phyloP scores from a whole-genome alignment of 2,797 vertebrate species.

The Oreonectes daqikongensis region DNA sequence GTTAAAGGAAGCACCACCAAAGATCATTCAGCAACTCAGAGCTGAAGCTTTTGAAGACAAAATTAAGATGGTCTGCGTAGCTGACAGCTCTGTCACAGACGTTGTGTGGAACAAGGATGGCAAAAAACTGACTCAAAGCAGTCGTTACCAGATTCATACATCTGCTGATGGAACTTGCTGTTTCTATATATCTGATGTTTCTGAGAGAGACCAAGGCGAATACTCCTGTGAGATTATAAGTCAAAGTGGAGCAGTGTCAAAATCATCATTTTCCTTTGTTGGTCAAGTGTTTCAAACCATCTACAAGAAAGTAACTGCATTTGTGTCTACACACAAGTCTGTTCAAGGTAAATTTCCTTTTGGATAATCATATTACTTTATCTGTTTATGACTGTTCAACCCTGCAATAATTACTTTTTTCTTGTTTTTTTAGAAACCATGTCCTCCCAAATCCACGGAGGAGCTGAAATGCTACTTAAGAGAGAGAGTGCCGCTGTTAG shows the following conservation, averaged over 20 bases:
- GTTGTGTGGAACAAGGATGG: conserved; percentile 90
- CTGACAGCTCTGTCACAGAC: conserved; percentile 88
- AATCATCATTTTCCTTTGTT: conserved; percentile 88
- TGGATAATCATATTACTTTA: not conserved
- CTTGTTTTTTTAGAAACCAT: conserved; percentile 48
- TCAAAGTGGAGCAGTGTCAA: conserved; percentile 85
- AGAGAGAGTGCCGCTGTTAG: conserved; percentile 76
- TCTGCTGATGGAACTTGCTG: conserved; percentile 90
- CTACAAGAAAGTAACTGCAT: conserved; percentile 79
- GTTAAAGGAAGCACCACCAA: conserved; percentile 75
- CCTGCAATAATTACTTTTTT: not conserved
- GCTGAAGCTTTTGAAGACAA: conserved; percentile 82
- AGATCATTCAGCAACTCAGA: conserved; percentile 80
- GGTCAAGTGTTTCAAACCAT: conserved; percentile 90
- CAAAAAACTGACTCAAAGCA: conserved; percentile 87
- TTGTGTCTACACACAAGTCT: conserved; percentile 78
- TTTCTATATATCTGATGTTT: conserved; percentile 86
- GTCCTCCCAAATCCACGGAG: conserved; percentile 75
- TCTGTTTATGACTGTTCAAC: not conserved
- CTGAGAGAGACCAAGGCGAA: conserved; percentile 90
- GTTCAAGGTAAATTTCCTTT: conserved; percentile 71
- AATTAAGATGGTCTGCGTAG: conserved; percentile 86
- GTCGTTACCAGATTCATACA: conserved; percentile 85
- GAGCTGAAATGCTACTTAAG: conserved; percentile 81
- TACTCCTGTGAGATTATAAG: conserved; percentile 91